Base-by-base conservation (phyloP, 2,888 invertebrate species). In the Leptinotarsa haldemani region DNA sequence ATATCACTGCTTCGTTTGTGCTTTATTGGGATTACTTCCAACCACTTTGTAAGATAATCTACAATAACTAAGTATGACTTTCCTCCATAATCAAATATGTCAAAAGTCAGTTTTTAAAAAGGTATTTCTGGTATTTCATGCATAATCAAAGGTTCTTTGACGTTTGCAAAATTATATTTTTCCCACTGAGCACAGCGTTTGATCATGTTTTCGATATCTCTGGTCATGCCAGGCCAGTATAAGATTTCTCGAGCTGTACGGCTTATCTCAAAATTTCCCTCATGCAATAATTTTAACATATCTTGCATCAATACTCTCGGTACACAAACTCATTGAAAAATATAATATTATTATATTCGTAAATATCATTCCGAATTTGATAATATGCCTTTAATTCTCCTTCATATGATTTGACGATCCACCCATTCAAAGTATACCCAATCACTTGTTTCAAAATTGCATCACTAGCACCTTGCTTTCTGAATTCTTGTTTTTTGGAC, bases 141-240 rank as follows among this genome's bases (percentile, higher is more conserved):
- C 30, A 61, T 22, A 52, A 71, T 71, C 15, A 74, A 46, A 22
- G 76, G 71, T 67, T 74, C 69, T 52, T 74, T 76, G 15, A 66
- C 40, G 65, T 74, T 74, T 58, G 61, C 64, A 63, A 68, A 63
- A 22, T 69, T 66, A 69, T 71, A 76, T 66, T 68, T 76, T 67
- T 66, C 69, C 65, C 74, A 76, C 25, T 53, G 22, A 22, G 13
- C 13, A 53, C 77, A 77, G 22, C 58, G n/a, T 30, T 64, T 16
- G 13, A 77, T 73, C 47, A 71, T 50, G n/a, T 30, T 68, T 58
- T 74, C 65, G 25, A 77, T 77, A 16, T 74, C 74, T 61, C 20
- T 72, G 18, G 22, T 58, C 65, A 74, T 74, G 22, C 66, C 65
- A 15, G 71, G 71, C 74, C 74, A 74, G 69, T 64, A 74, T 73